Percentiles rank a stretch among this genome's conserved stretches.
These are phyloP conservation scores for Agapornis roseicollis DNA, from an alignment of 2,113 vertebrate species.

Conservation along the genomic window DNA sequence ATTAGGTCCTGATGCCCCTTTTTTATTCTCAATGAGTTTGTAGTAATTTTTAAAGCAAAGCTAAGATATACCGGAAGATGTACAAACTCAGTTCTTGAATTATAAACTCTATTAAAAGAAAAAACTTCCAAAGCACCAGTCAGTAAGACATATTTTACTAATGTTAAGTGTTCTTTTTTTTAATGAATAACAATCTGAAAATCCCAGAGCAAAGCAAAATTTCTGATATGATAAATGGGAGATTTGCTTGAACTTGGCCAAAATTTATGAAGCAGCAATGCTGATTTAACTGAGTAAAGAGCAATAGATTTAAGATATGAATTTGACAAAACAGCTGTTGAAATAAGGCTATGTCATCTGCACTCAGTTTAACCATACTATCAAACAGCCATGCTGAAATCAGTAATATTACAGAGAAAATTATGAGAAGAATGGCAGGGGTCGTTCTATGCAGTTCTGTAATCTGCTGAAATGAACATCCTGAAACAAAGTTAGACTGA, in stretches of 20 bases:
- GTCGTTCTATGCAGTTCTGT: background rate
- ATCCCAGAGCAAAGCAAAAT: background rate
- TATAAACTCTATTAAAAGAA: background rate
- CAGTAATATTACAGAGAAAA: background rate
- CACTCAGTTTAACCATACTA: background rate
- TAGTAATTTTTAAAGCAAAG: background rate
- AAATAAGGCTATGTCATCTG: background rate
- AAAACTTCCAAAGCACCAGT: background rate
- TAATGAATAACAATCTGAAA: background rate
- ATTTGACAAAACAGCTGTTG: background rate
- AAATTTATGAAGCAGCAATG: background rate
- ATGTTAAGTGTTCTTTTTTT: background rate
- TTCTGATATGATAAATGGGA: background rate
- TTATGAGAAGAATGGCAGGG: background rate
- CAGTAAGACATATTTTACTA: background rate
- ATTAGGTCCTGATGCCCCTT: background rate
- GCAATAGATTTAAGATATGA: background rate
- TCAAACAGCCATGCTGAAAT: background rate
- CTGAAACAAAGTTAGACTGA: background rate
- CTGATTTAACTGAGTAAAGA: background rate
- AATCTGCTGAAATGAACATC: background rate
- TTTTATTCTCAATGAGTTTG: background rate
- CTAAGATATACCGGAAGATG: background rate
- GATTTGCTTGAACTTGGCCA: background rate
- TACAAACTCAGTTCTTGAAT: background rate